Percentiles rank a stretch among this genome's conserved stretches.
Evolutionary conservation across 2,797 vertebrate genomes (phyloP).

Genomic region (Acanthis flammea): DNA sequence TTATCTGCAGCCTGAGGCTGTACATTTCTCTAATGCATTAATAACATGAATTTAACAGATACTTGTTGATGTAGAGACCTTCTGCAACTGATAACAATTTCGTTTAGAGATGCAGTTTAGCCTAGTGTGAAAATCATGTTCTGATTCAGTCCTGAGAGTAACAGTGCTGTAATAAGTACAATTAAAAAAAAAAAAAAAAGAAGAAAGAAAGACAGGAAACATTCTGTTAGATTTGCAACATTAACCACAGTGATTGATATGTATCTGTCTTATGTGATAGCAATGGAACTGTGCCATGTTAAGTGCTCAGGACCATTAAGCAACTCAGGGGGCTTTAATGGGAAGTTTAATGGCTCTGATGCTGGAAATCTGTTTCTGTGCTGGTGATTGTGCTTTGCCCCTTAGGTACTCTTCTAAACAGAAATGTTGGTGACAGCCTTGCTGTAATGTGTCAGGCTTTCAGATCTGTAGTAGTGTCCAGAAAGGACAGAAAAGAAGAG

Average conservation of each 20-base stretch:
- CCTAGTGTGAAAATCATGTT: neutral
- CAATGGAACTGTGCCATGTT: neutral
- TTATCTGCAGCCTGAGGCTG: neutral
- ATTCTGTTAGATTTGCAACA: constrained; percentile 25
- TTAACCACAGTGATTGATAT: neutral
- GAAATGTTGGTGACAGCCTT: neutral
- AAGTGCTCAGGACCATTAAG: constrained; percentile 10
- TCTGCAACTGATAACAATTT: neutral
- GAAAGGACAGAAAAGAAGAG: neutral
- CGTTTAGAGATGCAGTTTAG: neutral
- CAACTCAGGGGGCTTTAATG: neutral
- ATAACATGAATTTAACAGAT: neutral
- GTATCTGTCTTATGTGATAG: neutral
- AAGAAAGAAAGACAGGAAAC: neutral
- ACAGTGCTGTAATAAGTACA: neutral
- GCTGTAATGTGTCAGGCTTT: neutral
- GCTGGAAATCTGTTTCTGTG: constrained; percentile 9
- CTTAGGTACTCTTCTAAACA: neutral
- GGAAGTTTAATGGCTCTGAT: constrained; percentile 3
- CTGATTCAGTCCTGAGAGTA: neutral
- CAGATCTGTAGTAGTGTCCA: neutral
- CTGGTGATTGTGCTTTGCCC: neutral
- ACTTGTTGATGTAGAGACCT: neutral
- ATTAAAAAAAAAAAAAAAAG: neutral
- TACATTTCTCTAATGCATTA: constrained; percentile 7